Evolutionary conservation across 2,797 vertebrate genomes (phyloP), one percentile per base, ranked within the genome.

Genomic region (Notamacropus eugenii): DNA sequence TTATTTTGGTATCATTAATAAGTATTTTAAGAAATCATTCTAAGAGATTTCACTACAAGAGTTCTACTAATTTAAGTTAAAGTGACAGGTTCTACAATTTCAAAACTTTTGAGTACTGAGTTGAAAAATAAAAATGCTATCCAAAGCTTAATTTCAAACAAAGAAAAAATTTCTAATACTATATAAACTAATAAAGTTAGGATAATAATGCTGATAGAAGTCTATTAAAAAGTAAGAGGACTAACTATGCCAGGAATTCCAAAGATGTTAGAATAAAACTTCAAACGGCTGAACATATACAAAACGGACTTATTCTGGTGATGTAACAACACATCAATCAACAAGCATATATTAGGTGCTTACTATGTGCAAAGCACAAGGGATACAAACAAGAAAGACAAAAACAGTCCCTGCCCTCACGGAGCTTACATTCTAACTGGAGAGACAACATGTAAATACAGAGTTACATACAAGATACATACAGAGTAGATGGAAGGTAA

Each of bases 401-500:
- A 50, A 50, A 87, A 50, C 40, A 24, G 40, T 11, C 40, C 74
- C 40, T 87, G 74, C 74, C 74, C 74, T 46, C 74, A 50, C 5
- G 19, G 74, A 87, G 74, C 74, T 87, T 87, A 87, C 74, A 87
- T 27, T 87, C 74, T 87, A 50, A 87, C 16, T 27, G 74, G 22
- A 82, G 74, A 50, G 40, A 87, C 74, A 50, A 87, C 74, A 87
- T 10, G 40, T 87, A 87, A 82, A 87, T 87, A 50, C 74, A 87
- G 34, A 87, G 67, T 40, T 87, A 87, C 40, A 87, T 50, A 87
- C 74, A 50, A 87, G 40, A 87, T 87, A 87, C 74, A 87, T 87
- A 87, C 74, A 87, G 40, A 87, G 74, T 87, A 87, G 74, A 87
- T 87, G 74, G 74, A 87, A 87, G 74, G 74, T 87, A 87, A 87